A percentile compares a stretch with the other conserved stretches of the same genome.
Conservation (phyloP, 2,113 vertebrate species). For the Orycteropus afer region DNA sequence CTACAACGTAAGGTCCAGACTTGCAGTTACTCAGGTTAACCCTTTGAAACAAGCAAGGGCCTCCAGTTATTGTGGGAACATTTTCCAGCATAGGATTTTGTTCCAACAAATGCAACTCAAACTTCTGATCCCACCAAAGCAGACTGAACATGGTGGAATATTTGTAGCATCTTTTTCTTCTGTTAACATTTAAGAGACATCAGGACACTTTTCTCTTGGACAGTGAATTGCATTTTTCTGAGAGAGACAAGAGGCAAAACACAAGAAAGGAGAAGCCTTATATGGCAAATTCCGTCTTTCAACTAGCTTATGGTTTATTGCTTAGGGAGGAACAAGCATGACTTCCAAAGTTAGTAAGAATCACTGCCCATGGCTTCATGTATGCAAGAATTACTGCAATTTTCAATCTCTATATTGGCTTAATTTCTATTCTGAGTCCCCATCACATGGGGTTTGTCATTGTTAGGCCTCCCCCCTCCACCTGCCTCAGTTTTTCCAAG, state of each 20-base stretch:
- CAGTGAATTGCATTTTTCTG: not conserved
- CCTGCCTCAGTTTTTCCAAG: not conserved
- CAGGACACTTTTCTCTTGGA: not conserved
- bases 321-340: not conserved
- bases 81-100: not conserved
- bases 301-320: not conserved
- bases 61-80: not conserved
- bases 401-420: not conserved
- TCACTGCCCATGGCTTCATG: not conserved
- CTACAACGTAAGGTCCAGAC: constrained; percentile 4
- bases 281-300: not conserved
- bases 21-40: not conserved
- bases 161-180: constrained; percentile 6
- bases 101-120: constrained; percentile 30
- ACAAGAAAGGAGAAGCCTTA: not conserved
- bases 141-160: not conserved
- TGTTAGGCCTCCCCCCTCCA: not conserved
- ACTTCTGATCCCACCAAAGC: not conserved
- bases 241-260: constrained; percentile 13
- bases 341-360: not conserved
- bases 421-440: not conserved
- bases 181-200: constrained; percentile 34
- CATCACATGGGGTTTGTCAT: not conserved
- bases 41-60: not conserved
- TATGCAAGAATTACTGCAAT: not conserved